Base-by-base conservation (phyloP, 2,797 vertebrate species). In the Kryptopterus vitreolus region DNA sequence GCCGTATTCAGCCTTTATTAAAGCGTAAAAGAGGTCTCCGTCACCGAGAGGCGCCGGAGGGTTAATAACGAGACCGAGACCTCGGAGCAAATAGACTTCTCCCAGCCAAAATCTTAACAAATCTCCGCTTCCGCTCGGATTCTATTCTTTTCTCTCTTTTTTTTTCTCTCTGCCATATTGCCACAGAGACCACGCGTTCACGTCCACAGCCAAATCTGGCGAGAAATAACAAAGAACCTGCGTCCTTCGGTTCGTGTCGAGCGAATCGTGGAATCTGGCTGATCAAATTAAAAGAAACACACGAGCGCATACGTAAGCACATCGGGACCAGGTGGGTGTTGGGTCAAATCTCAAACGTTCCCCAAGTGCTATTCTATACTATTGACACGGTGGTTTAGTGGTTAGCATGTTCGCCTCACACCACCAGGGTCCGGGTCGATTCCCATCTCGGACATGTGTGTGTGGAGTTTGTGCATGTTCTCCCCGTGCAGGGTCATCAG, bases 1-100 rank as follows among this genome's bases (percentile, higher is more conserved):
- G 29, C 59, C 63, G 68, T 78, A 74, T 78, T 78, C 62, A 43
- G 48, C 43, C 69, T 66, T 63, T 78, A 82, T 82, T 75, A 79
- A 68, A 78, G 61, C 43, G 29, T 78, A 53, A 78, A 74, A 75
- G 76, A 61, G 76, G 26, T 43, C 73, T 38, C 70, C 10, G 20
- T 46, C 20, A 53, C 15, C 4, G 31, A 68, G 71, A 48, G 26
- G 72, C 5, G 43, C 58, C 62, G 63, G 38, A 52, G 65, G 35
- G 71, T 59, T 43, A 63, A 73, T 75, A 29, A 65, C 46, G 31
- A 53, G 10, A 58, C 46, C 15, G 10, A 33, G 9, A 26, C 46
- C 65, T 58, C 35, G 16, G 55, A 33, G 24, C 61, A 63, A 79
- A 76, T 61, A 20, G 29, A 62, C 24, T 55, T n/a, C 74, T 55